A percentile compares a stretch with the other conserved stretches of the same genome.
Conservation (phyloP, 2,888 invertebrate genomes). For the Perithous albicinctus region DNA sequence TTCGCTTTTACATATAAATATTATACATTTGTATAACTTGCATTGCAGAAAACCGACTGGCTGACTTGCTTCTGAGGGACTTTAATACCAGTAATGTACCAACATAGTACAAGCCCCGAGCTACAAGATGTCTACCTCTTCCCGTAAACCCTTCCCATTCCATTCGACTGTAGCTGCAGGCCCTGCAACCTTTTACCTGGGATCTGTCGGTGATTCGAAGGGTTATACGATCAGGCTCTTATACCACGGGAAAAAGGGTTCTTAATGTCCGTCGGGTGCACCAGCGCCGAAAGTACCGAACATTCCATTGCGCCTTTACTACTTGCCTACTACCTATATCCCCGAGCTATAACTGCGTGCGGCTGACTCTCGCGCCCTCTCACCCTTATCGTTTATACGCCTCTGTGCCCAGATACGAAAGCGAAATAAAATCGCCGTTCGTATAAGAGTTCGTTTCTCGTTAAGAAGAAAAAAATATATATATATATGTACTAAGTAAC, state of each 20-base stretch:
- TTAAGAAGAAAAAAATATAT: too few species aligned
- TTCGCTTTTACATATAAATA: not conserved
- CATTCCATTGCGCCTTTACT: conserved; percentile 36
- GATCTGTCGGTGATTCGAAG: conserved; percentile 49
- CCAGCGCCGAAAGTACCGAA: conserved; percentile 36
- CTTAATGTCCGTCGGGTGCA: conserved; percentile 46
- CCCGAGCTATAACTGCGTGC: not conserved
- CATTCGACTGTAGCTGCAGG: not conserved
- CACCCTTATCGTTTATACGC: conserved; percentile 38
- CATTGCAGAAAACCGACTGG: not conserved
- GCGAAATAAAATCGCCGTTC: conserved; percentile 56
- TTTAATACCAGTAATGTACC: conserved; percentile 16
- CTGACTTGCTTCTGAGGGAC: not conserved
- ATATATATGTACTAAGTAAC: conserved; percentile 31
- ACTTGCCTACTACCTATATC: conserved; percentile 33
- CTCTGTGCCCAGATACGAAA: conserved; percentile 35
- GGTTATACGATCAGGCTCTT: conserved; percentile 42
- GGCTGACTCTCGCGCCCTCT: conserved; percentile 3
- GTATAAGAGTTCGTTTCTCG: conserved; percentile 22
- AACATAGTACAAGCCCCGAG: not conserved
- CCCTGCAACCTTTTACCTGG: conserved; percentile 1
- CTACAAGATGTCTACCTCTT: not conserved
- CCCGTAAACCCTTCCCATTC: not conserved
- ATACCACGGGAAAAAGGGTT: conserved; percentile 52
- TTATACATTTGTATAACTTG: not conserved